Evolutionary conservation across 2,888 invertebrate genomes (phyloP).

Genomic region (Limnephilus rhombicus): DNA sequence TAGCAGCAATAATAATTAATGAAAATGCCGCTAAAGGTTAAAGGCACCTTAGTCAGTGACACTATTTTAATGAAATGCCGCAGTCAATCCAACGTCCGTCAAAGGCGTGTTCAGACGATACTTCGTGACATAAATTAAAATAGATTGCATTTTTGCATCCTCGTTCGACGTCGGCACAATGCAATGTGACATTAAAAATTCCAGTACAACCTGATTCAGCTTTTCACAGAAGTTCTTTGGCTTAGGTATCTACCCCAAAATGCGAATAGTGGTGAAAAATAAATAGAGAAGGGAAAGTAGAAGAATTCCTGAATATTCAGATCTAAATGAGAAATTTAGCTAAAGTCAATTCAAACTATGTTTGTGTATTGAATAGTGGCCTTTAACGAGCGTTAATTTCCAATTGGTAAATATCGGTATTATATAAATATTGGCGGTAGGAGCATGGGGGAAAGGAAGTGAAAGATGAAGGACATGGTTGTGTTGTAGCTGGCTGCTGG

Average conservation of each 20-base stretch:
- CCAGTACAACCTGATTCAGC: not conserved
- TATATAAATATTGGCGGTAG: too few relatives aligned
- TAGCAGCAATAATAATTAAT: not conserved
- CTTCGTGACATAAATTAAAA: not conserved
- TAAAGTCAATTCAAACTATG: not conserved
- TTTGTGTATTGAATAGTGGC: not conserved
- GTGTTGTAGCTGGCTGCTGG: too few relatives aligned
- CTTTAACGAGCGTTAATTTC: not conserved
- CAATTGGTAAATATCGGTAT: not conserved
- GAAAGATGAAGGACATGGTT: too few relatives aligned
- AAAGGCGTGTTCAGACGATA: not conserved
- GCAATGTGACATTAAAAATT: not conserved
- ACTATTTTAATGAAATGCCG: not conserved
- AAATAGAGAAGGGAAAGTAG: not conserved
- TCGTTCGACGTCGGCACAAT: not conserved
- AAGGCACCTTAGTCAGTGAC: not conserved
- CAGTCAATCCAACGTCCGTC: not conserved
- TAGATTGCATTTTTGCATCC: not conserved
- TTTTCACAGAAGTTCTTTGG: not conserved
- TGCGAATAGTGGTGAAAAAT: not conserved
- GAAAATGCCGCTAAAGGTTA: not conserved
- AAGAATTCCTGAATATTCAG: not conserved
- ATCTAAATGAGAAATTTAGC: not conserved
- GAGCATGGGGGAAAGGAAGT: too few relatives aligned
- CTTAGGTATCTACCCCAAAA: not conserved